These are phyloP conservation scores for Tenthredo amoena DNA, from an alignment of 2,888 invertebrate species.

Conservation along the genomic window DNA sequence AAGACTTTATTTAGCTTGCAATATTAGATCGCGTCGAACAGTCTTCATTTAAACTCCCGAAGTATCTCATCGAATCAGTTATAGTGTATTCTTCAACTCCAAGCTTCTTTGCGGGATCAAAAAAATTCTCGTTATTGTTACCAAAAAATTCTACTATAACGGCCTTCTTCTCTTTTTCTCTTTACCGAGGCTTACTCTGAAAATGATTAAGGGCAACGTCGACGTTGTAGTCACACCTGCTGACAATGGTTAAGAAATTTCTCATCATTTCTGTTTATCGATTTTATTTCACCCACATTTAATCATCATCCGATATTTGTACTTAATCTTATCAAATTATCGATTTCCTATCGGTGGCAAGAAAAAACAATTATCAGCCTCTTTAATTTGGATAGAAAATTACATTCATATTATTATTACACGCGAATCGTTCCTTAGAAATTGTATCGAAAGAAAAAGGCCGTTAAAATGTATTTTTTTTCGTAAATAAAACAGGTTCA, in stretches of 20 bases:
- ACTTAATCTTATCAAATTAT: neutral
- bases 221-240: slow-evolving; percentile 55
- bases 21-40: neutral
- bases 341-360: neutral
- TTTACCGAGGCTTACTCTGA: neutral
- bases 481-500: neutral
- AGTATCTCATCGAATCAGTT: neutral
- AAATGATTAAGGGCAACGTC: slow-evolving; percentile 55
- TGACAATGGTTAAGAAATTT: slow-evolving; percentile 54
- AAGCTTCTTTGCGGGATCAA: neutral
- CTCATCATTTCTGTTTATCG: neutral
- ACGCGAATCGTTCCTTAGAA: neutral
- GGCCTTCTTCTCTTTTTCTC: neutral
- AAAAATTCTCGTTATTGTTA: neutral
- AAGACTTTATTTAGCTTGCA: neutral
- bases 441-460: neutral
- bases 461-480: neutral
- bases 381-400: neutral
- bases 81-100: neutral
- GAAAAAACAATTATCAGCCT: neutral
- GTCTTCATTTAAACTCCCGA: neutral
- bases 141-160: neutral
- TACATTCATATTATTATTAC: neutral
- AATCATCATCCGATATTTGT: neutral
- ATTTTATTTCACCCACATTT: neutral